These are phyloP conservation scores for Amaurobius ferox DNA, from an alignment of 2,888 invertebrate genomes.

Conservation along the genomic window DNA sequence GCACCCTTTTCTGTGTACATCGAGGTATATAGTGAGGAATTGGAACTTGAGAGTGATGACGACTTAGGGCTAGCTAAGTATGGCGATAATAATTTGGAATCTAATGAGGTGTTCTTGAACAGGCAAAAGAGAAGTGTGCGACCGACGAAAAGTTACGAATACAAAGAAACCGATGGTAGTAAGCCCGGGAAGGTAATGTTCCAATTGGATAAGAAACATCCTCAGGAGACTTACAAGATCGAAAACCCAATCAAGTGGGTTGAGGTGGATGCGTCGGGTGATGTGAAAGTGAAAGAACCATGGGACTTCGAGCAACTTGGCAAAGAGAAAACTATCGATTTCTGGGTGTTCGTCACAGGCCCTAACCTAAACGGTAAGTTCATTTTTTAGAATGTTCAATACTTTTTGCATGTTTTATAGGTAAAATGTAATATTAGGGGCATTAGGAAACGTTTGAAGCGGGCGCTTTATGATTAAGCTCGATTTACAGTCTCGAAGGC, in stretches of 20 bases:
- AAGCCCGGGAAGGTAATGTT: conserved; percentile 92
- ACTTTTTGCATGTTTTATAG: neutral
- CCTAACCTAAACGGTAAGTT: conserved; percentile 88
- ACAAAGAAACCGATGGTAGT: conserved; percentile 93
- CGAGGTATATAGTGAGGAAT: conserved; percentile 68
- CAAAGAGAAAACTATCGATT: conserved; percentile 95
- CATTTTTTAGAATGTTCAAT: neutral
- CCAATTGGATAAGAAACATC: conserved; percentile 91
- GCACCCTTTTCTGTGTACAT: conserved; percentile 66
- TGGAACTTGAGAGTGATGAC: conserved; percentile 76
- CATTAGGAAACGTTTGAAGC: neutral
- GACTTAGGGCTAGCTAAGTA: neutral
- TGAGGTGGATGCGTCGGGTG: conserved; percentile 92
- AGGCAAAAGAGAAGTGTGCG: conserved; percentile 79
- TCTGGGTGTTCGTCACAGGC: conserved; percentile 96
- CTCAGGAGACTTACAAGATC: conserved; percentile 95
- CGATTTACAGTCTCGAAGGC: too few relatives aligned
- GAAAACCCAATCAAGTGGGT: conserved; percentile 95
- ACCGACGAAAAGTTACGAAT: conserved; percentile 94
- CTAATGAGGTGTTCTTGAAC: conserved; percentile 48
- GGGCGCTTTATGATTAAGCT: neutral
- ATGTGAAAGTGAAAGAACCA: conserved; percentile 95
- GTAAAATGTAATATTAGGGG: neutral
- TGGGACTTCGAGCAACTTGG: conserved; percentile 97
- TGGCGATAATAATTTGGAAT: conserved; percentile 75